phyloP scores from a whole-genome alignment of 2,888 invertebrate species.

The Scelioninae gen. 1 region DNA sequence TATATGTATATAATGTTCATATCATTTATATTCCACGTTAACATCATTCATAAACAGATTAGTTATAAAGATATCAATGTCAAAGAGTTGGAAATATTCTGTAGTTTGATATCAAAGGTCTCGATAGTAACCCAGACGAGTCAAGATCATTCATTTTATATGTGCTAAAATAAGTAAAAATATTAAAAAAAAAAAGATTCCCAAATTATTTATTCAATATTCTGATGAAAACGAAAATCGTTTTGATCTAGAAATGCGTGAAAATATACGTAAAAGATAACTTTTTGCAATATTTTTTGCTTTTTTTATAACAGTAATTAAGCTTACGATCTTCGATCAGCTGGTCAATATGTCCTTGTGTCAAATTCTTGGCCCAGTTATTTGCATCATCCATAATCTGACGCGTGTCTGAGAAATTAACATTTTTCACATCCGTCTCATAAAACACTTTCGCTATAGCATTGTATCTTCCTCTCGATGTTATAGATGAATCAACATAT shows the following conservation, averaged over 20 bases:
- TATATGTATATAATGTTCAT: too few relatives aligned
- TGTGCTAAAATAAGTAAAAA: too few relatives aligned
- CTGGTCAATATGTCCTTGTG: constrained; percentile 89
- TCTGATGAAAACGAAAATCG: too few relatives aligned
- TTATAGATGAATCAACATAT: constrained; percentile 86
- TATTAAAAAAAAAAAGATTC: too few relatives aligned
- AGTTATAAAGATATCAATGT: too few relatives aligned
- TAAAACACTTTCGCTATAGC: constrained; percentile 88
- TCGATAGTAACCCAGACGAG: too few relatives aligned
- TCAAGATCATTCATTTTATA: too few relatives aligned
- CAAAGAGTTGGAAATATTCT: too few relatives aligned
- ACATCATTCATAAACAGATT: too few relatives aligned
- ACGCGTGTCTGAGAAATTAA: constrained; percentile 87
- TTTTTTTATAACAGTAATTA: neutral
- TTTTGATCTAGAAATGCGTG: neutral
- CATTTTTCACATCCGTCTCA: constrained; percentile 87
- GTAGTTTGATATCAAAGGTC: too few relatives aligned
- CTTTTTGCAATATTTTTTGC: neutral
- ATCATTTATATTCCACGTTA: too few relatives aligned
- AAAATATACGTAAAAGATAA: neutral
- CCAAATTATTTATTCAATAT: too few relatives aligned
- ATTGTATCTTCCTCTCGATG: constrained; percentile 87
- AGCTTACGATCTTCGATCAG: constrained; percentile 87
- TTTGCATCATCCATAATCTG: constrained; percentile 89
- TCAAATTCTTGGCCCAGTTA: constrained; percentile 91